A percentile compares a stretch with the other conserved stretches of the same genome.
Evolutionary conservation across 2,888 invertebrate species (phyloP).

Genomic region (Cancer borealis): DNA sequence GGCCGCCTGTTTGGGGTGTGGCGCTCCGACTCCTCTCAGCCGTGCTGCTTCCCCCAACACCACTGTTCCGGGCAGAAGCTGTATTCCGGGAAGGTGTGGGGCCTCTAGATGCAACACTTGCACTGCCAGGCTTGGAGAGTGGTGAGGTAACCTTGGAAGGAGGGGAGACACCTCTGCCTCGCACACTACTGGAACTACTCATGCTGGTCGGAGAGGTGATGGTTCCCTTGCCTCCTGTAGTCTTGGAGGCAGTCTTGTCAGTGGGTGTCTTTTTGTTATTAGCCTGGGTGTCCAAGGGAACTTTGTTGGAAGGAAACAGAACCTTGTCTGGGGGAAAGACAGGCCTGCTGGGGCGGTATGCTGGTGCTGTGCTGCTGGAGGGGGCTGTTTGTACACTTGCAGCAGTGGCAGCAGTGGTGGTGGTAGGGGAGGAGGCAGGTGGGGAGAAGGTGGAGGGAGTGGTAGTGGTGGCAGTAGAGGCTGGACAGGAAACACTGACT

Average conservation of each 20-base stretch:
- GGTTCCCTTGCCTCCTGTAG: constrained; percentile 47
- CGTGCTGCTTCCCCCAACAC: background rate
- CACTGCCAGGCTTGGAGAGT: constrained; percentile 51
- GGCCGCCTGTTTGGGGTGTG: constrained; percentile 56
- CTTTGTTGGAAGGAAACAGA: constrained; percentile 75
- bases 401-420: constrained; percentile 33
- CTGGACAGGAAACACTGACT: constrained; percentile 31
- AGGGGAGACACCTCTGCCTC: constrained; percentile 58
- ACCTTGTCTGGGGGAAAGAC: constrained; percentile 77
- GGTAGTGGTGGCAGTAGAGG: constrained; percentile 26
- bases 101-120: constrained; percentile 36
- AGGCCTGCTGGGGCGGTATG: constrained; percentile 58
- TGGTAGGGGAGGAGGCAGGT: background rate
- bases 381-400: constrained; percentile 9
- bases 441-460: background rate
- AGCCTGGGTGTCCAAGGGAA: constrained; percentile 46
- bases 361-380: constrained; percentile 62
- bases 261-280: constrained; percentile 28
- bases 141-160: constrained; percentile 61
- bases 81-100: constrained; percentile 39
- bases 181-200: constrained; percentile 16
- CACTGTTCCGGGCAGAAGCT: constrained; percentile 11
- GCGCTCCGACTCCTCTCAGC: constrained; percentile 62
- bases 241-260: background rate
- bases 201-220: background rate